These are phyloP conservation scores for Labroides dimidiatus DNA, from an alignment of 2,797 vertebrate genomes.

Conservation along the genomic window DNA sequence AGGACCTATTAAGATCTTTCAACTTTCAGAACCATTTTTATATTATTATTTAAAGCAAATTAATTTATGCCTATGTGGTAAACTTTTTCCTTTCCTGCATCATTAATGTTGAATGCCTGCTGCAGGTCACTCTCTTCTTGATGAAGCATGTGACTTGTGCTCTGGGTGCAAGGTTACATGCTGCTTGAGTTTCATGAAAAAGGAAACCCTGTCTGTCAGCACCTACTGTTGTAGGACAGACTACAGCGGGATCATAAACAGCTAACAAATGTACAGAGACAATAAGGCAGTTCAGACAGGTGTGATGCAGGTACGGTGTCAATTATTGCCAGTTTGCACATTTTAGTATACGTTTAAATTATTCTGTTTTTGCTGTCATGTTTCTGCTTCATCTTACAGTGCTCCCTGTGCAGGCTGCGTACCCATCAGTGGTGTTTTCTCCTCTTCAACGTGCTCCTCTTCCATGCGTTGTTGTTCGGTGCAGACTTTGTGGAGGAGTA, in stretches of 20 bases:
- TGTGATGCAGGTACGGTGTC: slow-evolving; percentile 78
- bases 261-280: slow-evolving; percentile 32
- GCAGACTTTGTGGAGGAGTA: slow-evolving; percentile 94
- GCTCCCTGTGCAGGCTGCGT: slow-evolving; percentile 87
- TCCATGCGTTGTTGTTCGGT: slow-evolving; percentile 92
- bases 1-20: too few species aligned
- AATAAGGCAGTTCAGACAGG: slow-evolving; percentile 19
- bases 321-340: background rate
- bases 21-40: too few species aligned
- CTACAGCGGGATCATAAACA: slow-evolving; percentile 11
- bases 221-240: slow-evolving; percentile 41
- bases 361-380: background rate
- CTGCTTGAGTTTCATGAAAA: slow-evolving; percentile 68
- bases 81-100: slow-evolving; percentile 8
- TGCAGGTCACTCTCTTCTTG: slow-evolving; percentile 37
- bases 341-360: background rate
- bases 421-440: slow-evolving; percentile 97
- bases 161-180: slow-evolving; percentile 65
- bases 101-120: slow-evolving; percentile 69
- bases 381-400: slow-evolving; percentile 71
- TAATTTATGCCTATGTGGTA: too few species aligned
- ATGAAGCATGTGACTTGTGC: slow-evolving; percentile 46
- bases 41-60: too few species aligned
- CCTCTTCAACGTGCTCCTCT: slow-evolving; percentile 90
- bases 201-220: slow-evolving; percentile 63